These are phyloP conservation scores for Australoheros facetus DNA, from an alignment of 2,797 vertebrate genomes.

Conservation along the genomic window DNA sequence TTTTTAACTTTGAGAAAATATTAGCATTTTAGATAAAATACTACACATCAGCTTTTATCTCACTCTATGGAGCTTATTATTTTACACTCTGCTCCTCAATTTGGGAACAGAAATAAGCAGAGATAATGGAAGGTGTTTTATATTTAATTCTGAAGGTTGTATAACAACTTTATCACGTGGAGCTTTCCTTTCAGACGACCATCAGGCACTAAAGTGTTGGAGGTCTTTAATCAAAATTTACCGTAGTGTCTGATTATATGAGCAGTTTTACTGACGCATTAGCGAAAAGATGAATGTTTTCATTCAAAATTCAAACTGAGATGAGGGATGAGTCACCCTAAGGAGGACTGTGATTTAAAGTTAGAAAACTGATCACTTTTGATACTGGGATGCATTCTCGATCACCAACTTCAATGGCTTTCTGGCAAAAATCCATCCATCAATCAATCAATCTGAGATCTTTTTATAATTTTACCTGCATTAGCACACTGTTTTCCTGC, in stretches of 20 bases:
- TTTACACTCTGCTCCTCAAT: slow-evolving; percentile 29
- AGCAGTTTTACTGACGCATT: slow-evolving; percentile 65
- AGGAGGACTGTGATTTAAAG: slow-evolving; percentile 4
- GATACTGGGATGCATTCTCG: not conserved
- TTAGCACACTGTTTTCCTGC: not conserved
- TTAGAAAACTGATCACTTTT: slow-evolving; percentile 20
- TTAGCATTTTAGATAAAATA: slow-evolving; percentile 67
- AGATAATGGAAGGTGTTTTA: slow-evolving; percentile 53
- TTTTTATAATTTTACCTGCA: not conserved
- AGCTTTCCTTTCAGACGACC: slow-evolving; percentile 57
- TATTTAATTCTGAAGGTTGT: slow-evolving; percentile 60
- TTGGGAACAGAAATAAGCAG: slow-evolving; percentile 34
- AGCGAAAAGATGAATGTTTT: slow-evolving; percentile 60
- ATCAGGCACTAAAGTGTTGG: slow-evolving; percentile 51
- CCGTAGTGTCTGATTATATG: slow-evolving; percentile 67
- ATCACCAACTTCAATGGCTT: slow-evolving; percentile 10
- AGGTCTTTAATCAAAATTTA: slow-evolving; percentile 71
- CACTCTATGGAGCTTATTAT: slow-evolving; percentile 51
- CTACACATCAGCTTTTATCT: slow-evolving; percentile 56
- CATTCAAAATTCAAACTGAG: slow-evolving; percentile 35
- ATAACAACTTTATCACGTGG: slow-evolving; percentile 57
- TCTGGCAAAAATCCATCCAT: not conserved
- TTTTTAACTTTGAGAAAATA: slow-evolving; percentile 43
- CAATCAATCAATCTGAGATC: not conserved
- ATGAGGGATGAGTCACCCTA: slow-evolving; percentile 40